Evolutionary conservation across 2,113 vertebrate species (phyloP).

Genomic region (Pao palembangensis): DNA sequence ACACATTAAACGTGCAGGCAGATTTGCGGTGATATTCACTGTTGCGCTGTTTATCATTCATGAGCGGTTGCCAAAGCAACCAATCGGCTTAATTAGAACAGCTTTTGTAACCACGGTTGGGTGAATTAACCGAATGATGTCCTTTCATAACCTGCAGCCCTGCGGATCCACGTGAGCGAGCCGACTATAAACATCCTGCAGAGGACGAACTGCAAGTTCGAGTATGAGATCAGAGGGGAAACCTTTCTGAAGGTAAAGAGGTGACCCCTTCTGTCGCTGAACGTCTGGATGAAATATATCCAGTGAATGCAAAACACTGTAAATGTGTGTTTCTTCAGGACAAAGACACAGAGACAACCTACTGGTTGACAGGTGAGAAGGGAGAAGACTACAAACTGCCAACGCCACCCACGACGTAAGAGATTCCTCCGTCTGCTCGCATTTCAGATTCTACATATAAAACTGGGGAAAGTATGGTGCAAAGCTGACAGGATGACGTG

Average conservation of each 20-base stretch:
- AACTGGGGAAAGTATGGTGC: not conserved
- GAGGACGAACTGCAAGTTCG: conserved; percentile 87
- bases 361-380: conserved; percentile 89
- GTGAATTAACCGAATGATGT: not conserved
- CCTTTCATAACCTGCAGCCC: conserved; percentile 42
- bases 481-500: no score
- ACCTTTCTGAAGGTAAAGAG: conserved; percentile 86
- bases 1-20: not conserved
- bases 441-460: not conserved
- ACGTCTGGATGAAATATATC: not conserved
- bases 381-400: conserved; percentile 85
- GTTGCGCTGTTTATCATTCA: not conserved
- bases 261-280: not conserved
- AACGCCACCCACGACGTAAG: conserved; percentile 89
- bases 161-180: conserved; percentile 88
- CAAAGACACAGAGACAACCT: conserved; percentile 88
- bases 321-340: conserved; percentile 73
- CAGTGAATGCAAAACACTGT: not conserved
- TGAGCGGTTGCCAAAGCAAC: conserved; percentile 1
- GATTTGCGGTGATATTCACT: not conserved
- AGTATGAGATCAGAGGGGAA: conserved; percentile 88
- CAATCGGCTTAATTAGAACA: conserved; percentile 14
- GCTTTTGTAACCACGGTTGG: not conserved
- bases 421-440: not conserved
- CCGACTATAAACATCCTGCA: conserved; percentile 89